Percentiles rank a stretch among this genome's conserved stretches.
phyloP scores from a whole-genome alignment of 2,888 invertebrate genomes.

The Oasisia sp. region DNA sequence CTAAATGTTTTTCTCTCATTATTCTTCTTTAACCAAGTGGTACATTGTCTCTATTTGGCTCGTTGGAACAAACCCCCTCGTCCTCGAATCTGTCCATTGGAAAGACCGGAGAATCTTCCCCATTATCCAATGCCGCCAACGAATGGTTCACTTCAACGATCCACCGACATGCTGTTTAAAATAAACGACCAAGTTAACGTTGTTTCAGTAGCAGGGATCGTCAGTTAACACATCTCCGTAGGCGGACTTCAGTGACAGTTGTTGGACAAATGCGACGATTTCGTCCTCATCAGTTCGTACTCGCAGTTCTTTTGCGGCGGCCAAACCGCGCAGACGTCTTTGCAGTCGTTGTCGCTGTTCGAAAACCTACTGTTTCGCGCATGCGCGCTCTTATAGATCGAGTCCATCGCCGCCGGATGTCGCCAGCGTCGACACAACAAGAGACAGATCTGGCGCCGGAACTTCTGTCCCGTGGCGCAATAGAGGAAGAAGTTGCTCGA shows the following conservation, averaged over 20 bases:
- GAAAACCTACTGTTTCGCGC: slow-evolving; percentile 10
- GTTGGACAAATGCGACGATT: not conserved
- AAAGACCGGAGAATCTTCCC: not conserved
- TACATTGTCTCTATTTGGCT: not conserved
- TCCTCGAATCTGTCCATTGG: not conserved
- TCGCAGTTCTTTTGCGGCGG: not conserved
- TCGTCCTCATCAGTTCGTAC: not conserved
- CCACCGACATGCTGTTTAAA: not conserved
- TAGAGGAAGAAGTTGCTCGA: slow-evolving; percentile 42
- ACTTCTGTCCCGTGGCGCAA: slow-evolving; percentile 41
- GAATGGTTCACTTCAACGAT: not conserved
- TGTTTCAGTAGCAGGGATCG: not conserved
- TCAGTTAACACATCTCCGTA: not conserved
- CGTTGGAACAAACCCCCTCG: not conserved
- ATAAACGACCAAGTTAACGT: not conserved
- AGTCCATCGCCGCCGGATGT: not conserved
- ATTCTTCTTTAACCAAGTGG: not conserved
- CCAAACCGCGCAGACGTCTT: not conserved
- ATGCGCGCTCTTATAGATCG: not conserved
- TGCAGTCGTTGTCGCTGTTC: slow-evolving; percentile 3
- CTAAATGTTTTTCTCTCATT: not conserved
- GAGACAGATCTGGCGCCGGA: slow-evolving; percentile 36
- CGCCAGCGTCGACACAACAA: slow-evolving; percentile 31
- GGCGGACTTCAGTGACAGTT: not conserved
- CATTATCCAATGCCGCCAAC: not conserved